Conservation (phyloP, 2,888 invertebrate species). For the Smittia sp. region DNA sequence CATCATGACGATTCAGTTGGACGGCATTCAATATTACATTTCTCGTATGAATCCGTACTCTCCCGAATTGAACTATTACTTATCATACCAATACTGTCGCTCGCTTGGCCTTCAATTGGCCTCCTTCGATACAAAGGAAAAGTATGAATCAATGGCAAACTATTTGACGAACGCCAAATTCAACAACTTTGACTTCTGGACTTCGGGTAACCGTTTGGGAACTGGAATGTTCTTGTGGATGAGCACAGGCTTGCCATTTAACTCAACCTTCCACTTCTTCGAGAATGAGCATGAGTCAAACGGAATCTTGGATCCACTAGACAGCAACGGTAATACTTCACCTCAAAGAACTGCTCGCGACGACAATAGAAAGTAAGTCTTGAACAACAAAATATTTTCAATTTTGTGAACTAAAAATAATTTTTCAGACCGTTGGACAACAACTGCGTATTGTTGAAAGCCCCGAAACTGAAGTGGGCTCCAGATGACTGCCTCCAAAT, state of each 20-base stretch:
- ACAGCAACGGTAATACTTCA: slow-evolving; percentile 70
- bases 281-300: slow-evolving; percentile 57
- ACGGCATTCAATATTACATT: slow-evolving; percentile 81
- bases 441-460: slow-evolving; percentile 75
- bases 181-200: slow-evolving; percentile 83
- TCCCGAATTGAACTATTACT: slow-evolving; percentile 79
- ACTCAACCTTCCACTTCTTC: slow-evolving; percentile 85
- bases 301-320: slow-evolving; percentile 57
- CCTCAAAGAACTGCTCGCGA: slow-evolving; percentile 76
- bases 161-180: slow-evolving; percentile 81
- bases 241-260: slow-evolving; percentile 83
- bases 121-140: slow-evolving; percentile 82
- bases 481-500: slow-evolving; percentile 77
- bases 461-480: slow-evolving; percentile 77
- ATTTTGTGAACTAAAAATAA: background rate
- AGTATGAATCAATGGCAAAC: slow-evolving; percentile 78
- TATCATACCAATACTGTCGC: slow-evolving; percentile 84
- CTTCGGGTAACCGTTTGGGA: slow-evolving; percentile 81
- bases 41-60: slow-evolving; percentile 85
- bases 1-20: slow-evolving; percentile 81
- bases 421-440: slow-evolving; percentile 59
- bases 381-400: no score
- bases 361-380: slow-evolving; percentile 56
- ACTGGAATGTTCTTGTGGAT: slow-evolving; percentile 88
- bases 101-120: slow-evolving; percentile 80